Base-by-base conservation (phyloP, 2,888 invertebrate genomes). In the Poecilobothrus nobilitatus region DNA sequence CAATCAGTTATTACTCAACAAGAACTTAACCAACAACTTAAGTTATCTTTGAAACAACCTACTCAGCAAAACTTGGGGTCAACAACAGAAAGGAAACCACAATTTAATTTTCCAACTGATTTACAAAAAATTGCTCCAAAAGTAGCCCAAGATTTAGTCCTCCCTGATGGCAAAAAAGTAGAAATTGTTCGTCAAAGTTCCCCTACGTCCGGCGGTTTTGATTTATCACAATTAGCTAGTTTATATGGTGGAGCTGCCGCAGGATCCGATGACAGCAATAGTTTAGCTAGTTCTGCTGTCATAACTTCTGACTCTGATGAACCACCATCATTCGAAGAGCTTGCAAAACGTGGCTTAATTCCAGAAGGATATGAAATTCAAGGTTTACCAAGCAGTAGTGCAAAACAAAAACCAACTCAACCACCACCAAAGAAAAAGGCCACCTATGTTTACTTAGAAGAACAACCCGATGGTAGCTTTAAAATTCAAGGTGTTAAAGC, bases 401-500 rank as follows among this genome's bases (percentile, higher is more conserved):
- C 89, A 76, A 84, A 90, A 1, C 84, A 85, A 0, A 71, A 78
- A 1, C 75, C 79, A 9, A 75, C 77, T 0, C 76, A 79, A 3
- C 79, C 86, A 63, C 85, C 88, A 0, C 85, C 85, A 37, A 84
- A 85, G 66, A 92, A 92, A 80, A 92, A 92, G 77, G 92, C 93
- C 0, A 93, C 93, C 0, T 93, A 93, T 75, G 93, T 94, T 0
- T 89, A 93, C 65, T 82, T 94, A 15, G 93, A 93, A 79, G 93
- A 94, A 77, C 93, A 93, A 78, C 86, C 90, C 6, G 93, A 93
- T 75, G 93, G 93, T 8, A 90, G 90, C 33, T 91, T 91, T 73
- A 92, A 92, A 81, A 92, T 93, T 0, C 91, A 92, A 78, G 92
- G 92, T 1, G 89, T 92, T 1, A 90, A 91, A 81, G 91, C 92